Conservation (phyloP, 30 jellyfish, hydroid and myxozoan species). For the Cassiopea xamachana region DNA sequence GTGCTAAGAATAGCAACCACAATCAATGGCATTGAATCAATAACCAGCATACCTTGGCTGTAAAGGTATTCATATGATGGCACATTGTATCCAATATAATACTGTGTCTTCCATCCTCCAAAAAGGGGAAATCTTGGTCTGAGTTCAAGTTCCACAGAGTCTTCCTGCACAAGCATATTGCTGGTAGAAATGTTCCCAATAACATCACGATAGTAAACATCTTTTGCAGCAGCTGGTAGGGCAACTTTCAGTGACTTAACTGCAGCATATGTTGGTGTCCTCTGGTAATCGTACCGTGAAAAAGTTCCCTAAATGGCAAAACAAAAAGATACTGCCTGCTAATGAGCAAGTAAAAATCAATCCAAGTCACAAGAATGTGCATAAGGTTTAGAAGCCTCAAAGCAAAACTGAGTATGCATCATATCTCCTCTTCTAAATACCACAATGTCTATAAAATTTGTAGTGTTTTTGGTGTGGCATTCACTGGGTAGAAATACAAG, state of each 20-base stretch:
- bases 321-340: background rate
- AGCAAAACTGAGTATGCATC: no score
- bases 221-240: constrained; percentile 98
- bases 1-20: no score
- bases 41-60: constrained; percentile 54
- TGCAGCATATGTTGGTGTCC: constrained; percentile 96
- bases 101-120: constrained; percentile 98
- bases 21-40: no score
- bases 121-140: constrained; percentile 97
- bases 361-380: no score
- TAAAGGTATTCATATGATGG: constrained; percentile 89
- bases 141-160: constrained; percentile 87
- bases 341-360: background rate
- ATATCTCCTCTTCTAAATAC: no score
- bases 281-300: constrained; percentile 93
- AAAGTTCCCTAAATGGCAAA: constrained; percentile 74
- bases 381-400: background rate
- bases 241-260: constrained; percentile 88
- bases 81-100: constrained; percentile 91
- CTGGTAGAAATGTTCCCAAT: constrained; percentile 97
- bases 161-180: constrained; percentile 79
- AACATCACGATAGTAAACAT: constrained; percentile 95
- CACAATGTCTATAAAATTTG: no score
- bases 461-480: no score
- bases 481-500: no score